A percentile compares a stretch with the other conserved stretches of the same genome.
Evolutionary conservation across 2,797 vertebrate genomes (phyloP).

Genomic region (Dipus sagitta): DNA sequence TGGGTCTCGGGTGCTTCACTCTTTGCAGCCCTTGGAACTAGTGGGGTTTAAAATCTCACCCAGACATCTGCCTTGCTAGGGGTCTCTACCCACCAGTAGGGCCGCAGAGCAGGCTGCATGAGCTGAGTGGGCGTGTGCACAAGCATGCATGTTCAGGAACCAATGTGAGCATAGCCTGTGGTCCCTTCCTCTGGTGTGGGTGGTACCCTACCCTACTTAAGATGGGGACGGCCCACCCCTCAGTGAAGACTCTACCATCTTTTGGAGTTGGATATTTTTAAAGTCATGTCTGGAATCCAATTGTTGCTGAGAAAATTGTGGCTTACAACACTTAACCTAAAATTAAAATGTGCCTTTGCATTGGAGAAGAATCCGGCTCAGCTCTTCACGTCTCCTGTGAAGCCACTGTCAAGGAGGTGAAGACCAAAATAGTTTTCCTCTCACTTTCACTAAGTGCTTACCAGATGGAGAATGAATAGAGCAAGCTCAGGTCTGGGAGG

Average conservation of each 20-base stretch:
- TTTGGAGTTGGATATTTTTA: conserved; percentile 10
- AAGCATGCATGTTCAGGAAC: not conserved
- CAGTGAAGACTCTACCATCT: not conserved
- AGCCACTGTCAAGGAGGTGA: conserved; percentile 21
- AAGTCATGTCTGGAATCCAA: conserved; percentile 63
- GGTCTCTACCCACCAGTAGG: not conserved
- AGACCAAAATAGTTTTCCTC: not conserved
- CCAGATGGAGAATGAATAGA: not conserved
- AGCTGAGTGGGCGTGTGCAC: not conserved
- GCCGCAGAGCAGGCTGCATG: not conserved
- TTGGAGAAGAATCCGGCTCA: conserved; percentile 43
- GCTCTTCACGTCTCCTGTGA: not conserved
- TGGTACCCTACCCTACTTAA: not conserved
- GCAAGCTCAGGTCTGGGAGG: not conserved
- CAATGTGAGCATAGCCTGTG: not conserved
- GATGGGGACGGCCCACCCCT: not conserved
- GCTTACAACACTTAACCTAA: conserved; percentile 61
- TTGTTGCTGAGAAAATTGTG: conserved; percentile 70
- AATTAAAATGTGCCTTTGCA: conserved; percentile 49
- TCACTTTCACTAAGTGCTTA: not conserved
- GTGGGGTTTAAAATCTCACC: not conserved
- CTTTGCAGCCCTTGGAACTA: not conserved
- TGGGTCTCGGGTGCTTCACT: not conserved
- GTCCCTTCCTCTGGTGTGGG: not conserved
- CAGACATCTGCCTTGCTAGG: accelerated